phyloP scores from a whole-genome alignment of 2,113 vertebrate species.

The Rhegmatorhina hoffmannsi region DNA sequence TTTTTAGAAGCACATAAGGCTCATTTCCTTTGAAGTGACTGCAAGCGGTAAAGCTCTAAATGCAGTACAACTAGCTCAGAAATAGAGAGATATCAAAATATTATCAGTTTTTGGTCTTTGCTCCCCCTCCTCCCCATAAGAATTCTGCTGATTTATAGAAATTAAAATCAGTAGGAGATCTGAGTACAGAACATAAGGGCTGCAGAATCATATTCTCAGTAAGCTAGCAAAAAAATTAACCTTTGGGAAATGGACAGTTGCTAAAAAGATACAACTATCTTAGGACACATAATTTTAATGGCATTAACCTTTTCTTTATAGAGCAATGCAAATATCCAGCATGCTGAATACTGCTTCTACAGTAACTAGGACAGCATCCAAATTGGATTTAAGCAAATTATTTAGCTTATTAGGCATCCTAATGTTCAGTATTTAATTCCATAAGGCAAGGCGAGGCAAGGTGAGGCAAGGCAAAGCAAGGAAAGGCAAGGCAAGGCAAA shows the following conservation, averaged over 20 bases:
- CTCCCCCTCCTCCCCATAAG: background rate
- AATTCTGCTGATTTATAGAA: constrained; percentile 16
- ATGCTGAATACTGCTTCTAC: background rate
- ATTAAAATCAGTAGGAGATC: background rate
- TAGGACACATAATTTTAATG: background rate
- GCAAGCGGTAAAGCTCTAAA: background rate
- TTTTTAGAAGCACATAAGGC: background rate
- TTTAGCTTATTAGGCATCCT: constrained; percentile 1
- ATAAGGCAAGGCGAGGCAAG: background rate
- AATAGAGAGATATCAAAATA: background rate
- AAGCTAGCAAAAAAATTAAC: background rate
- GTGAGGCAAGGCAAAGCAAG: no score
- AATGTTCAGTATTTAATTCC: constrained; percentile 2
- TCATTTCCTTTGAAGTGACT: background rate
- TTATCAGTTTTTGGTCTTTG: background rate
- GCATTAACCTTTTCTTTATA: background rate
- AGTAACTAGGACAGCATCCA: background rate
- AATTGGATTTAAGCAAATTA: constrained; percentile 28
- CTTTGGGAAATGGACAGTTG: background rate
- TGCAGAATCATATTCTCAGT: background rate
- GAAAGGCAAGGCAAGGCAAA: no score
- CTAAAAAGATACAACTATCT: background rate
- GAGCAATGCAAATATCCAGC: background rate
- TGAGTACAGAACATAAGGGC: background rate
- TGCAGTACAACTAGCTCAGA: background rate